These are phyloP conservation scores for Gyrodactylus salaris DNA, from an alignment of 1,140 invertebrate species.

Conservation along the genomic window DNA sequence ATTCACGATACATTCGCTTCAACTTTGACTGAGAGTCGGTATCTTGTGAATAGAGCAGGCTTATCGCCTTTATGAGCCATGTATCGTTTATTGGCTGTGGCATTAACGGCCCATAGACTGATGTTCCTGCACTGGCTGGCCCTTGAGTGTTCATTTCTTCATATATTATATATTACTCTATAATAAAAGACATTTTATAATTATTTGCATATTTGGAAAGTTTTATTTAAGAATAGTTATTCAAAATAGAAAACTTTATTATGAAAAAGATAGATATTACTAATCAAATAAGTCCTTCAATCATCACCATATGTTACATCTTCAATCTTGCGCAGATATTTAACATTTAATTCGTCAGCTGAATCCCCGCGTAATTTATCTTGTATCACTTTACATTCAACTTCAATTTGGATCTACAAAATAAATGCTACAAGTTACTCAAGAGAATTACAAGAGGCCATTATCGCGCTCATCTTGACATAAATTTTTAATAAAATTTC, in stretches of 20 bases:
- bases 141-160: background rate
- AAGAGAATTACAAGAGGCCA: background rate
- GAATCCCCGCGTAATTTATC: slow-evolving; percentile 78
- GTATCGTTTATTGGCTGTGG: background rate
- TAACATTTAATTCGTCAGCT: slow-evolving; percentile 63
- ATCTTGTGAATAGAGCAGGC: background rate
- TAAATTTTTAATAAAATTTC: background rate
- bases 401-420: slow-evolving; percentile 31
- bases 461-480: background rate
- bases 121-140: background rate
- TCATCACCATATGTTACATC: slow-evolving; percentile 68
- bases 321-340: slow-evolving; percentile 69
- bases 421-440: background rate
- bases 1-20: background rate
- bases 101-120: background rate
- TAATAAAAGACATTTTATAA: background rate
- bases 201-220: no score
- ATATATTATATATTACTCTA: background rate
- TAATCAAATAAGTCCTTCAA: background rate
- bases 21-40: background rate
- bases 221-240: no score
- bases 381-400: slow-evolving; percentile 33
- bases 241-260: no score
- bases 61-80: background rate
- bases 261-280: background rate